Percentiles rank a stretch among this genome's conserved stretches.
Conservation (phyloP, 2,113 vertebrate genomes). For the Pangasianodon gigas region DNA sequence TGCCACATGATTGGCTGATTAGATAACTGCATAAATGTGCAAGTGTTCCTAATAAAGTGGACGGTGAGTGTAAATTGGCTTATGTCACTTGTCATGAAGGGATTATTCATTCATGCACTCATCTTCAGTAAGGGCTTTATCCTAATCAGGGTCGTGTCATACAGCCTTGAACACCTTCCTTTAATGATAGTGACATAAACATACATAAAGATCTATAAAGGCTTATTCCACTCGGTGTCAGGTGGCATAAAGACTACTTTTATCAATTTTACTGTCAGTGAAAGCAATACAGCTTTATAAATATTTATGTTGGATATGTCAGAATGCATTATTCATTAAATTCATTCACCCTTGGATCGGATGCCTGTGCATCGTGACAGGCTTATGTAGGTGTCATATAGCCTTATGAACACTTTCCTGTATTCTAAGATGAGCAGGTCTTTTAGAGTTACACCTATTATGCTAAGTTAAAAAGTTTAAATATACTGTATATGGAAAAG, state of each 20-base stretch:
- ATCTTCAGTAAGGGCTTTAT: no score
- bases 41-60: no score
- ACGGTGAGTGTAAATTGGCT: no score
- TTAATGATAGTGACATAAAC: no score
- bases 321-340: neutral
- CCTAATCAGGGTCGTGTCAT: no score
- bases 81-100: neutral
- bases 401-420: neutral
- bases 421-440: neutral
- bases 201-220: neutral
- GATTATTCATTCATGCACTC: neutral
- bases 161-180: no score
- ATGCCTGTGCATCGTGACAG: neutral
- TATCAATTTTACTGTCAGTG: neutral
- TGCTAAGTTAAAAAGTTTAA: neutral
- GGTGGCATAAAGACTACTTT: neutral
- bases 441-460: neutral
- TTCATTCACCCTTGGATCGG: neutral
- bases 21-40: no score
- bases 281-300: neutral
- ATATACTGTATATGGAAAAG: neutral
- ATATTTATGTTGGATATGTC: neutral
- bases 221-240: neutral
- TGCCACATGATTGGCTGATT: no score
- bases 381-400: neutral